phyloP scores from a whole-genome alignment of 2,113 vertebrate genomes.

The Phalacrocorax pelagicus region DNA sequence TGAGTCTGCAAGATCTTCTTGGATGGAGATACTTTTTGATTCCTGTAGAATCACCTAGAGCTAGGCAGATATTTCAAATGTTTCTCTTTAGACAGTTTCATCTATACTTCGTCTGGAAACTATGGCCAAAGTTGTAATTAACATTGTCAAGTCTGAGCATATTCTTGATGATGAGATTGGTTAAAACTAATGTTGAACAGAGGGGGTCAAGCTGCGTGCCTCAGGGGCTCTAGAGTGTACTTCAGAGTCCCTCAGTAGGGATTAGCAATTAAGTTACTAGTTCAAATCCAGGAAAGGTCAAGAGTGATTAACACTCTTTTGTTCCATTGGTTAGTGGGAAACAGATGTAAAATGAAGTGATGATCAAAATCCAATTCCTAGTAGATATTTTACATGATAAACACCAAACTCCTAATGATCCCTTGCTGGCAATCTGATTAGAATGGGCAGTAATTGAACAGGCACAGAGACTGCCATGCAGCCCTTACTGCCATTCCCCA shows the following conservation, averaged over 20 bases:
- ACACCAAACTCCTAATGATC: slow-evolving; percentile 18
- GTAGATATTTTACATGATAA: slow-evolving; percentile 31
- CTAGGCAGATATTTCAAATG: background rate
- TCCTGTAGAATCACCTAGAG: background rate
- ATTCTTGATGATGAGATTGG: background rate
- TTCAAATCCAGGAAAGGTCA: slow-evolving; percentile 33
- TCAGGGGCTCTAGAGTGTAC: background rate
- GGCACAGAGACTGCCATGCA: background rate
- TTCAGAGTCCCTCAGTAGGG: background rate
- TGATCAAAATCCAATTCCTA: slow-evolving; percentile 50
- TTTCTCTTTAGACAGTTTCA: background rate
- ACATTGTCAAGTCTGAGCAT: background rate
- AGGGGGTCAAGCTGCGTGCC: background rate
- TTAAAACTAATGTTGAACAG: background rate
- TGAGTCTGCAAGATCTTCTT: slow-evolving; percentile 19
- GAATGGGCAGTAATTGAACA: slow-evolving; percentile 12
- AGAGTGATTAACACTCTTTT: slow-evolving; percentile 28
- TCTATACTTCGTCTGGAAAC: background rate
- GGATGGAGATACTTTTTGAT: background rate
- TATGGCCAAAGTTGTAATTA: background rate
- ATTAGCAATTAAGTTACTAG: slow-evolving; percentile 35
- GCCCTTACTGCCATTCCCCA: background rate
- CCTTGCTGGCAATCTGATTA: slow-evolving; percentile 25
- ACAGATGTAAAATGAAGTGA: slow-evolving; percentile 48
- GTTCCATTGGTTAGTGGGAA: slow-evolving; percentile 23